A percentile compares a stretch with the other conserved stretches of the same genome.
Evolutionary conservation across 2,797 vertebrate genomes (phyloP).

Genomic region (Galago senegalensis): DNA sequence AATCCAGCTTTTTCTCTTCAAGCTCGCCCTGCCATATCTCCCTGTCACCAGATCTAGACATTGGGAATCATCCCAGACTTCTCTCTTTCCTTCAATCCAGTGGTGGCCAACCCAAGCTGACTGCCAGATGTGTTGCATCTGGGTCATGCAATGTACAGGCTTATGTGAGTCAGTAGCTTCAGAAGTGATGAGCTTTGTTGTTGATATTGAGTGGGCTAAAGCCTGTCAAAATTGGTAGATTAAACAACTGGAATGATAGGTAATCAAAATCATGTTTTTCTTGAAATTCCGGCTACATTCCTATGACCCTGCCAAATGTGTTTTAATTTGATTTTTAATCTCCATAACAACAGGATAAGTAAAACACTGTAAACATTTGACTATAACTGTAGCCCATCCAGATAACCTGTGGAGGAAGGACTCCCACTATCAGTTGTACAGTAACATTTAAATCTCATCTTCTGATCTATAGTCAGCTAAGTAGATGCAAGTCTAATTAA

Average conservation of each 20-base stretch:
- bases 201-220: neutral
- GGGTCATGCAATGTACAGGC: neutral
- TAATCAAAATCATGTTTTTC: neutral
- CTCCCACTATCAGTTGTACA: neutral
- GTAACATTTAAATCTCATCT: neutral
- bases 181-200: conserved; percentile 6
- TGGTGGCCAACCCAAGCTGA: conserved; percentile 35
- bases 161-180: neutral
- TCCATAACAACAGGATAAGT: neutral
- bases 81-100: neutral
- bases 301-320: neutral
- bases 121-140: conserved; percentile 39
- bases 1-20: conserved; percentile 64
- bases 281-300: neutral
- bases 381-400: neutral
- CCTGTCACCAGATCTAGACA: conserved; percentile 62
- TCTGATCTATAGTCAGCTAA: neutral
- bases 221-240: neutral
- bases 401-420: neutral
- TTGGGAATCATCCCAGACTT: conserved; percentile 66
- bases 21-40: conserved; percentile 31
- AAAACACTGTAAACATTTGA: neutral
- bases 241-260: neutral
- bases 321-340: conserved; percentile 44
- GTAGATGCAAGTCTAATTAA: neutral